These are phyloP conservation scores for Tapera naevia DNA, from an alignment of 2,797 vertebrate genomes.

Conservation along the genomic window DNA sequence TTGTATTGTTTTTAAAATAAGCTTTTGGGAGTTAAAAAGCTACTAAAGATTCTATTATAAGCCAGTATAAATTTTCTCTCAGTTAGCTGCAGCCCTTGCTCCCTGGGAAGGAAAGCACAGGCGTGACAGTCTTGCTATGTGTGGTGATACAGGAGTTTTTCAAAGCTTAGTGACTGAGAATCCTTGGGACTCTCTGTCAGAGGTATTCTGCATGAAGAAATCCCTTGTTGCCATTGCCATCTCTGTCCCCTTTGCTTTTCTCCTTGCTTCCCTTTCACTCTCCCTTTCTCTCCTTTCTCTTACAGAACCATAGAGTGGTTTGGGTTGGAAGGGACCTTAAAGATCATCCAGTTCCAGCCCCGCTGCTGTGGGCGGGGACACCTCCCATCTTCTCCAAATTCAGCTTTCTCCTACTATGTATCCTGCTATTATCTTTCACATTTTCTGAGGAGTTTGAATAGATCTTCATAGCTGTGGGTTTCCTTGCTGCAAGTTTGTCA, in stretches of 20 bases:
- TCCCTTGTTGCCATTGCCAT: not conserved
- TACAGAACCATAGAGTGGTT: too few species aligned
- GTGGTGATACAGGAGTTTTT: not conserved
- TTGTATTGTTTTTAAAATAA: not conserved
- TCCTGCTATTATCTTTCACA: not conserved
- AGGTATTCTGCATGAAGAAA: not conserved
- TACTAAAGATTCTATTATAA: not conserved
- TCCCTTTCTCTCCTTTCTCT: not conserved
- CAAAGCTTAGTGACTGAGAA: not conserved
- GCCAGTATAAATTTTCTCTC: not conserved
- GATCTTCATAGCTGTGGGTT: not conserved
- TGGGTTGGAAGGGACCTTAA: too few species aligned
- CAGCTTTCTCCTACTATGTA: not conserved
- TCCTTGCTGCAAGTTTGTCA: not conserved
- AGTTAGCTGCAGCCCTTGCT: not conserved
- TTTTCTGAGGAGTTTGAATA: not conserved
- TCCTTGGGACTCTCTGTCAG: not conserved
- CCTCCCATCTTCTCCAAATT: not conserved
- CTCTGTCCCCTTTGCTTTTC: not conserved
- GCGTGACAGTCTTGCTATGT: not conserved
- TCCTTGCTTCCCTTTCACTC: not conserved
- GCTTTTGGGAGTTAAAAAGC: not conserved
- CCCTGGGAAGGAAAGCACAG: not conserved
- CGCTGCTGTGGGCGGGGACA: too few species aligned
- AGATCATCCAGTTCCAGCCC: too few species aligned